Evolutionary conservation across 2,888 invertebrate genomes (phyloP).

Genomic region (Chrysolina oricalcia): DNA sequence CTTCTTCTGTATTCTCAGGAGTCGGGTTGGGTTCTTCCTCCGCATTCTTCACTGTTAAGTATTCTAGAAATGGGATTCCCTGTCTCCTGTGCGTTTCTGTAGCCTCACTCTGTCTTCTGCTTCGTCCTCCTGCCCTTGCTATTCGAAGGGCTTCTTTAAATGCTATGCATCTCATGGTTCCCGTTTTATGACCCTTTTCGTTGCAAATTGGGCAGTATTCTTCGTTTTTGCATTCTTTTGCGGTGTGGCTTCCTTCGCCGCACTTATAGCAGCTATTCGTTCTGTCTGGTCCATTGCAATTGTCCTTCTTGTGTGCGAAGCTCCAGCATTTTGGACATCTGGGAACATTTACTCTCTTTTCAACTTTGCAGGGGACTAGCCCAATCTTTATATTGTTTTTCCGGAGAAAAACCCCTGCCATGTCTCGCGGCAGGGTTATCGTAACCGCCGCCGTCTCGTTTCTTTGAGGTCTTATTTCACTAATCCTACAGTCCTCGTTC

Average conservation of each 20-base stretch:
- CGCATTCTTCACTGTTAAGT: too few species aligned
- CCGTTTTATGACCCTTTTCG: neutral
- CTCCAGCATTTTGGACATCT: constrained; percentile 41
- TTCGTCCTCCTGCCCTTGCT: neutral
- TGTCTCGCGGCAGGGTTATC: neutral
- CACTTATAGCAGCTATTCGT: constrained; percentile 40
- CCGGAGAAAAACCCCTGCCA: neutral
- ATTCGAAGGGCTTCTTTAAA: neutral
- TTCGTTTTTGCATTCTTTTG: constrained; percentile 19
- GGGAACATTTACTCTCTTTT: constrained; percentile 6
- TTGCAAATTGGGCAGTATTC: constrained; percentile 14
- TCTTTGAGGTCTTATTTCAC: neutral
- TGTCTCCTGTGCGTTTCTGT: neutral
- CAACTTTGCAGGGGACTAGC: constrained; percentile 31
- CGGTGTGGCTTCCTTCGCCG: constrained; percentile 23
- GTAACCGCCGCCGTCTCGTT: neutral
- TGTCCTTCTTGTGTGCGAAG: constrained; percentile 14
- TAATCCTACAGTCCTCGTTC: neutral
- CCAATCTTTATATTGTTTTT: constrained; percentile 24
- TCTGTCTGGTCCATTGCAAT: constrained; percentile 36
- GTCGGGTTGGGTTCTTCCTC: too few species aligned
- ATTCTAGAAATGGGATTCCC: neutral
- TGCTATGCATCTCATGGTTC: neutral
- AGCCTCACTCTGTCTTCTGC: neutral
- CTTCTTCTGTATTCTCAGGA: too few species aligned